These are phyloP conservation scores for Syrrhaptes paradoxus DNA, from an alignment of 2,113 vertebrate species.

Conservation along the genomic window DNA sequence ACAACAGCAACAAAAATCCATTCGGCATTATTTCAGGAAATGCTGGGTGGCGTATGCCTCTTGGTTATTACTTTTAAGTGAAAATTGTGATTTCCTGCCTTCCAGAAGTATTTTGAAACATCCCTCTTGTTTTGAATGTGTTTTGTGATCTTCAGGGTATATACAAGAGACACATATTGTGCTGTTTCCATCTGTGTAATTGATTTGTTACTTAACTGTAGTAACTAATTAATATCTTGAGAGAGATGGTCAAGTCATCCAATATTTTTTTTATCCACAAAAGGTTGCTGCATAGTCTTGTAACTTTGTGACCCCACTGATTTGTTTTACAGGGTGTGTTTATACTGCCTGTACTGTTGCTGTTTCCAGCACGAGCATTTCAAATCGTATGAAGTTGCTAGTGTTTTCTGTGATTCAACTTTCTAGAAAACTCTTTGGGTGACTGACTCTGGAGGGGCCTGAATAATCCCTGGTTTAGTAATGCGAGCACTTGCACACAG, in stretches of 20 bases:
- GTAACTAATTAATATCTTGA: neutral
- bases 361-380: neutral
- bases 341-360: neutral
- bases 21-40: neutral
- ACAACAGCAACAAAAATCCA: neutral
- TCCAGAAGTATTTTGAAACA: neutral
- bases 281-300: neutral
- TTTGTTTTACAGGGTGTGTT: neutral
- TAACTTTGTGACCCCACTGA: neutral
- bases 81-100: neutral
- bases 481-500: rapidly evolving
- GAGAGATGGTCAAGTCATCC: neutral
- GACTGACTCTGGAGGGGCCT: neutral
- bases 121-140: neutral
- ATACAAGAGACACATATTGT: neutral
- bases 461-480: neutral
- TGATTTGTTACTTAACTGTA: neutral
- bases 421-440: too few species aligned
- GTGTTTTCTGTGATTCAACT: neutral
- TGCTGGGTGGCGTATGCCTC: neutral
- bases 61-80: neutral
- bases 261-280: neutral
- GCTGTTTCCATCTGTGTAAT: neutral
- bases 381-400: neutral
- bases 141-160: neutral